Base-by-base conservation (phyloP, 2,888 invertebrate species). In the Hylaea fasciaria region DNA sequence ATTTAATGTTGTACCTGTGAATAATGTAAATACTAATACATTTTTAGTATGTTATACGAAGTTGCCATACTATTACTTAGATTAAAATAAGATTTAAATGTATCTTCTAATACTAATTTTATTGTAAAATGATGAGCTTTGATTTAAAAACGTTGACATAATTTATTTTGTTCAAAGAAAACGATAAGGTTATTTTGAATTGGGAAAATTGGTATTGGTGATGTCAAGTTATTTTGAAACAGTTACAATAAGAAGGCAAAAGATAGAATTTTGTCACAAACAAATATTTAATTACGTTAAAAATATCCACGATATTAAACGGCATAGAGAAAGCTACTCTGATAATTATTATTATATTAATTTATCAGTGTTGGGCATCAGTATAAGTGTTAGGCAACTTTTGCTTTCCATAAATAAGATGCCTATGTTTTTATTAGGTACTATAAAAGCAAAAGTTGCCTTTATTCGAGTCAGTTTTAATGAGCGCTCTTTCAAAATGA, bases 1-100 rank as follows among this genome's bases (percentile, higher is more conserved):
- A 61, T 64, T 68, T 45, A 68, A 62, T 59, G 59, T 75, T 73
- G 65, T 73, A 58, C 67, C 22, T 69, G 69, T 71, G 68, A 60
- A 72, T 73, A 69, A 46, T 79, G 78, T 76, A 76, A 53, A 77
- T 74, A 73, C 51, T 75, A 64, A 72, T 78, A 77, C 49, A 46
- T 56, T 45, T 32, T 46, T 58, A 72, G 76, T 78, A 80, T 76
- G 76, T 77, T 81, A 78, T 77, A 85, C 76, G 75, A 82, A 74
- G 85, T 86, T 86, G 86, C 86, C 86, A 86, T 85, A 84, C 72
- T 83, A 22, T 78, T 70, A 58, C 55, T 71, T 79, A 65, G 60
- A 58, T 49, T 64, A 69, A 53, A 57, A 62, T 71, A 60, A 32
- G 37, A 37, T 44, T 44, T 28, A 46, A 53, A 39, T 39, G 39